A percentile compares a stretch with the other conserved stretches of the same genome.
Conservation (phyloP, 1,140 invertebrate species). For the Sinonovacula constricta region DNA sequence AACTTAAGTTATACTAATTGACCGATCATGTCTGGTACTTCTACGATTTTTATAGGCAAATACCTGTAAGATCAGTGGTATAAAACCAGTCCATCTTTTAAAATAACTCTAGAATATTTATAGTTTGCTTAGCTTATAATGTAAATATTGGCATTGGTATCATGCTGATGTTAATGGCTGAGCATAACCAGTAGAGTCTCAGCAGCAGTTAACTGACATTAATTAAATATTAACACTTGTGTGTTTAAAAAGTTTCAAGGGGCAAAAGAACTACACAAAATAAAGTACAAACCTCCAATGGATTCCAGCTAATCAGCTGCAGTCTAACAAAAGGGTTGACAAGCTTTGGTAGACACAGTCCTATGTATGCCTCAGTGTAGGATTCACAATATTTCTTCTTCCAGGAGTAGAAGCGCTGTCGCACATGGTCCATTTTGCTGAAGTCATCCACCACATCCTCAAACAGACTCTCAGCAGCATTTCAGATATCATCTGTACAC, state of each 20-base stretch:
- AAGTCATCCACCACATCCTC: constrained; percentile 95
- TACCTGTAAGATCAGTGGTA: too few species aligned
- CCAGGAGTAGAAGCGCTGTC: constrained; percentile 90
- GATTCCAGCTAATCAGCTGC: constrained; percentile 84
- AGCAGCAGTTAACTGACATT: background rate
- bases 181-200: too few species aligned
- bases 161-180: too few species aligned
- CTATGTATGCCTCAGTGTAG: constrained; percentile 95
- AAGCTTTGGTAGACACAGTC: constrained; percentile 93
- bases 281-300: constrained; percentile 80
- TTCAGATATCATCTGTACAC: constrained; percentile 58
- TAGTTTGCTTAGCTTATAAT: too few species aligned
- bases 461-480: constrained; percentile 81
- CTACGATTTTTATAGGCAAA: too few species aligned
- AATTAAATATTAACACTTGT: constrained; percentile 2
- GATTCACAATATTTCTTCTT: constrained; percentile 86
- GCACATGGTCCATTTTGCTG: constrained; percentile 87
- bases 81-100: too few species aligned
- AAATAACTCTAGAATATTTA: too few species aligned
- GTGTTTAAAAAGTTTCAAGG: too few species aligned
- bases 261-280: too few species aligned
- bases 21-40: too few species aligned
- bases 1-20: too few species aligned
- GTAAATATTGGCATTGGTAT: too few species aligned
- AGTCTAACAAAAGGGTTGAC: constrained; percentile 88